phyloP scores from a whole-genome alignment of 2,888 invertebrate genomes.

The Trachelus tabidus region DNA sequence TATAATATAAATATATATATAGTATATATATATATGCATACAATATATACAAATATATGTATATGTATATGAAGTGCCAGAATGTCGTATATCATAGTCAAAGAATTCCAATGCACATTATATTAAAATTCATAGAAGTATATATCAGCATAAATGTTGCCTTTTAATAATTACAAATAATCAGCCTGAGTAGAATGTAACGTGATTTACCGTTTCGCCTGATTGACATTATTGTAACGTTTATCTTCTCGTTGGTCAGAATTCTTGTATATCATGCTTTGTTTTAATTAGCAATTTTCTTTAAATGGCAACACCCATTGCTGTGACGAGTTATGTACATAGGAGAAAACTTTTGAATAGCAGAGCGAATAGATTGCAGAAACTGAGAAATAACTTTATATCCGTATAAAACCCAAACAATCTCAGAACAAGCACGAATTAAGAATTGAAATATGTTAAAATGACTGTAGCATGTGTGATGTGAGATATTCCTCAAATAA shows the following conservation, averaged over 20 bases:
- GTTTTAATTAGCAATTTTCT: constrained; percentile 3
- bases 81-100: background rate
- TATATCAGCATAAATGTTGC: constrained; percentile 41
- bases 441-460: constrained; percentile 35
- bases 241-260: constrained; percentile 1
- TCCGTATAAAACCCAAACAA: constrained; percentile 39
- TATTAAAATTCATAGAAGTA: constrained; percentile 24
- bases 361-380: constrained; percentile 47
- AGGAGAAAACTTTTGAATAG: constrained; percentile 33
- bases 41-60: background rate
- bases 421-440: constrained; percentile 54
- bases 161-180: constrained; percentile 25
- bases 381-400: constrained; percentile 36
- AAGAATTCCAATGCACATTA: constrained; percentile 32
- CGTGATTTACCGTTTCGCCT: background rate
- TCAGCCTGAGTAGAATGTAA: background rate
- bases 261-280: constrained; percentile 13
- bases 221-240: background rate
- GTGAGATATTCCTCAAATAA: constrained; percentile 33
- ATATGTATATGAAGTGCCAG: constrained; percentile 3
- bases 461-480: constrained; percentile 41
- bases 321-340: constrained; percentile 36
- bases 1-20: constrained; percentile 1
- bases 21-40: background rate
- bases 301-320: constrained; percentile 40